Percentiles rank a stretch among this genome's conserved stretches.
These are phyloP conservation scores for Troides aeacus DNA, from an alignment of 2,888 invertebrate genomes.

Conservation along the genomic window DNA sequence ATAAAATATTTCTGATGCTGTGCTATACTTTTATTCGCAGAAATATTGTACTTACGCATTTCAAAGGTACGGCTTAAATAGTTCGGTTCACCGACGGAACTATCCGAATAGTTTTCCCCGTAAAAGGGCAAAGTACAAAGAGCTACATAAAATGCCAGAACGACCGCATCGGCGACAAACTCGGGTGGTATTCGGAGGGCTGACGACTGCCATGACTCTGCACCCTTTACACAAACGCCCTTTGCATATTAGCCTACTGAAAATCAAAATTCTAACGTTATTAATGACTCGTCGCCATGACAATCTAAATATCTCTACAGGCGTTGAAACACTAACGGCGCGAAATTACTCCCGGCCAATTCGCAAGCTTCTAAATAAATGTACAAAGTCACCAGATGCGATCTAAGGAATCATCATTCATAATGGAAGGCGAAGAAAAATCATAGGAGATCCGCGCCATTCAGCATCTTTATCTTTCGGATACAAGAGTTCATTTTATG, in stretches of 20 bases:
- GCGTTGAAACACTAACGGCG: constrained; percentile 63
- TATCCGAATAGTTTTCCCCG: constrained; percentile 70
- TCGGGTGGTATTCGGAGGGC: constrained; percentile 73
- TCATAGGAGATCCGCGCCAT: constrained; percentile 76
- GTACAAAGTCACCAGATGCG: constrained; percentile 73
- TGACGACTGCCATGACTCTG: constrained; percentile 64
- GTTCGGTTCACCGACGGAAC: constrained; percentile 64
- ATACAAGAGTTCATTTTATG: constrained; percentile 81
- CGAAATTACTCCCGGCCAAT: constrained; percentile 60
- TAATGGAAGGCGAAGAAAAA: constrained; percentile 70
- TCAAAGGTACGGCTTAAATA: constrained; percentile 68
- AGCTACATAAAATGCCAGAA: constrained; percentile 76
- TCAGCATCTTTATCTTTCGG: constrained; percentile 77
- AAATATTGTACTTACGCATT: constrained; percentile 33
- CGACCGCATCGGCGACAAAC: constrained; percentile 75
- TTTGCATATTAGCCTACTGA: constrained; percentile 75
- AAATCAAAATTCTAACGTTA: constrained; percentile 78
- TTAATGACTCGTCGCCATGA: constrained; percentile 76
- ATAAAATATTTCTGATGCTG: not conserved
- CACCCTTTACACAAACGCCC: constrained; percentile 67
- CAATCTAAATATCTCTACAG: constrained; percentile 74
- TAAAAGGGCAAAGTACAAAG: constrained; percentile 76
- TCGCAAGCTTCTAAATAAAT: constrained; percentile 58
- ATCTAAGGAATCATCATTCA: constrained; percentile 69
- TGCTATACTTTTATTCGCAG: constrained; percentile 27